phyloP scores from a whole-genome alignment of 2,113 vertebrate species.

The Orycteropus afer region DNA sequence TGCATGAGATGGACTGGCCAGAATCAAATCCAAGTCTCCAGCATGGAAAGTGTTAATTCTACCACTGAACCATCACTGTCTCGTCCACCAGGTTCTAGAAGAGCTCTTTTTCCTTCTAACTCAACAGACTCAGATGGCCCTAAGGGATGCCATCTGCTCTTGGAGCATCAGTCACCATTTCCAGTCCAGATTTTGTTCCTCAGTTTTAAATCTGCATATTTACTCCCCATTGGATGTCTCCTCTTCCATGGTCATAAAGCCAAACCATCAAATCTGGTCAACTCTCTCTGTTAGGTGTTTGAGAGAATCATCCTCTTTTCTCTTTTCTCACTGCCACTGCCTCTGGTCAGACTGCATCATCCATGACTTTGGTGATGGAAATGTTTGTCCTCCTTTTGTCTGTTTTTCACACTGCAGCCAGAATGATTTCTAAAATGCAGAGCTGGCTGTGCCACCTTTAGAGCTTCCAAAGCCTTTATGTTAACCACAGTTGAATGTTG shows the following conservation, averaged over 20 bases:
- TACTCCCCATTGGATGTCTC: background rate
- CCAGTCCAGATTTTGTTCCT: background rate
- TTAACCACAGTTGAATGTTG: background rate
- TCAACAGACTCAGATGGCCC: background rate
- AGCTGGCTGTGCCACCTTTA: background rate
- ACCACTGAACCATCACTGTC: too few relatives aligned
- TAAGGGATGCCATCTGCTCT: background rate
- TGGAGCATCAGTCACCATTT: background rate
- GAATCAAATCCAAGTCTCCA: too few relatives aligned
- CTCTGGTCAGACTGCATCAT: background rate
- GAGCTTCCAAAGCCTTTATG: background rate
- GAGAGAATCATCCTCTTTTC: background rate
- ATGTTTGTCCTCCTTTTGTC: background rate
- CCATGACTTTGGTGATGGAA: background rate
- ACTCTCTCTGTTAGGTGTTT: background rate
- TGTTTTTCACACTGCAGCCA: background rate
- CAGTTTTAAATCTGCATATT: background rate
- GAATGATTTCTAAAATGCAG: slow-evolving; percentile 4
- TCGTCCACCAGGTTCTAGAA: too few relatives aligned
- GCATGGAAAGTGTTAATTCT: too few relatives aligned
- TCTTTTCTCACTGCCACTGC: background rate
- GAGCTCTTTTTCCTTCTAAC: background rate
- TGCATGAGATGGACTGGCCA: too few relatives aligned
- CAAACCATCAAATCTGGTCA: background rate
- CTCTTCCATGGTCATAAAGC: background rate